Conservation (phyloP, 2,888 invertebrate genomes). For the Ypsolopha sequella region DNA sequence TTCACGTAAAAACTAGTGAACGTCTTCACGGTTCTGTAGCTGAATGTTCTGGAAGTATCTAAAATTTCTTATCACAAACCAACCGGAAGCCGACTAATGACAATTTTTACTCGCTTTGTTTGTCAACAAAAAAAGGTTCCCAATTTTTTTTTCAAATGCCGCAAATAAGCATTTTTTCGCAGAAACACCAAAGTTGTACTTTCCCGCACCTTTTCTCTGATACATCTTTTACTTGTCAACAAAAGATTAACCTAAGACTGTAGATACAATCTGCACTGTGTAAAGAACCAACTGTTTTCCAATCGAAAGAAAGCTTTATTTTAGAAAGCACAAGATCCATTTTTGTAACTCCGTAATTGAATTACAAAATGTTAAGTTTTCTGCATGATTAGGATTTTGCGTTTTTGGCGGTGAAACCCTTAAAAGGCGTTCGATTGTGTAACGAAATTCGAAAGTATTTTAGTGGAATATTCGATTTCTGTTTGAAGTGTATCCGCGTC, state of each 20-base stretch:
- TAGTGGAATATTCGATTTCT: constrained; percentile 16
- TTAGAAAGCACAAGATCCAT: not conserved
- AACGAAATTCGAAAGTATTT: constrained; percentile 22
- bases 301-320: constrained; percentile 3
- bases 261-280: constrained; percentile 18
- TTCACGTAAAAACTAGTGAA: too few species aligned
- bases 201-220: constrained; percentile 14
- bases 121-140: constrained; percentile 26
- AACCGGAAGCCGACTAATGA: constrained; percentile 2
- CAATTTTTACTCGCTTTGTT: not conserved
- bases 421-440: constrained; percentile 63
- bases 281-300: constrained; percentile 2
- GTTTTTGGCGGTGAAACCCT: constrained; percentile 35
- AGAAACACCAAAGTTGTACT: constrained; percentile 32
- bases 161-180: constrained; percentile 21
- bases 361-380: constrained; percentile 16
- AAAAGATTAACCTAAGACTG: constrained; percentile 57
- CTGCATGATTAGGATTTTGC: constrained; percentile 31
- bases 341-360: not conserved
- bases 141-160: constrained; percentile 19
- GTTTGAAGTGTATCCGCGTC: constrained; percentile 45
- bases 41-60: too few species aligned
- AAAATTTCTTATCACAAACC: not conserved
- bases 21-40: too few species aligned
- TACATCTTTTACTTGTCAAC: constrained; percentile 53